phyloP scores from a whole-genome alignment of 1,140 invertebrate genomes.

The Teleopsis dalmanni region DNA sequence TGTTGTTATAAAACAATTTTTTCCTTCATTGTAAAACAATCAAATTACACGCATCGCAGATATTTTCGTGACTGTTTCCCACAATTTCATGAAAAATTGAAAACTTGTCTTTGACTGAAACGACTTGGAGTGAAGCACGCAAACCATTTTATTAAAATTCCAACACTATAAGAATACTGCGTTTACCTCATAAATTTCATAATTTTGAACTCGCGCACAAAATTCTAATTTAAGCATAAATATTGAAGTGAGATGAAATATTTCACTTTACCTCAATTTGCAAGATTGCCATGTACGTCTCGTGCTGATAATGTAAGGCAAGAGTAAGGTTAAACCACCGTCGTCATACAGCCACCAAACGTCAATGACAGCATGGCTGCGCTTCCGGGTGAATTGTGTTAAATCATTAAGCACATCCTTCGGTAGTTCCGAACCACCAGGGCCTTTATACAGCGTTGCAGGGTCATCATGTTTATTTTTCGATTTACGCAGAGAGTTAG shows the following conservation, averaged over 20 bases:
- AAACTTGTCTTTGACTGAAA: no score
- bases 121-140: no score
- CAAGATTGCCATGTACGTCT: conserved; percentile 78
- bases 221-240: no score
- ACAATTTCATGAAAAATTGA: no score
- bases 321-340: conserved; percentile 72
- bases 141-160: no score
- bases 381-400: conserved; percentile 66
- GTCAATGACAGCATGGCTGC: conserved; percentile 77
- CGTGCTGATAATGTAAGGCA: conserved; percentile 87
- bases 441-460: conserved; percentile 42
- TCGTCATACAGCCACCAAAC: conserved; percentile 99
- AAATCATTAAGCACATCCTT: conserved; percentile 59
- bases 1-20: no score
- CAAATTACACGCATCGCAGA: no score
- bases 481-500: conserved; percentile 40
- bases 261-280: conserved; percentile 58
- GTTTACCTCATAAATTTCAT: no score
- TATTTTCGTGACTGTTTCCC: no score
- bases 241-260: neutral
- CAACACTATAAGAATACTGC: no score
- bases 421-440: conserved; percentile 49
- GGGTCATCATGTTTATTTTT: conserved; percentile 42
- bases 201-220: no score
- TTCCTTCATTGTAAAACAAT: no score